These are phyloP conservation scores for Pimephales promelas DNA, from an alignment of 2,113 vertebrate genomes.

Conservation along the genomic window DNA sequence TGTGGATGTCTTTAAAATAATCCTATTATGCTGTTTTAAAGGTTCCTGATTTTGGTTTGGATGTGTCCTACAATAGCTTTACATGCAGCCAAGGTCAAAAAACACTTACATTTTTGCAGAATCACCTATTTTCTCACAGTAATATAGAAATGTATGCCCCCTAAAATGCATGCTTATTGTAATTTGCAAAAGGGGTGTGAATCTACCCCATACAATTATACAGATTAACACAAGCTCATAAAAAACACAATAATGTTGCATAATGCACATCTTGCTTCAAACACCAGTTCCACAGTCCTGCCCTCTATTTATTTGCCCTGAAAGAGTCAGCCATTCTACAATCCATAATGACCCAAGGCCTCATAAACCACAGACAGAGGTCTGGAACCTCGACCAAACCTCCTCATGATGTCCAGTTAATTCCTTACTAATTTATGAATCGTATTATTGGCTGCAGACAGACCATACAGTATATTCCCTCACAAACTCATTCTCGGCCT, in stretches of 20 bases:
- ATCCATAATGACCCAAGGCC: not conserved
- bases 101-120: no score
- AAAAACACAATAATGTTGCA: not conserved
- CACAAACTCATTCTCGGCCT: slow-evolving; percentile 46
- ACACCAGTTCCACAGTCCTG: not conserved
- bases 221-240: not conserved
- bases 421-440: slow-evolving; percentile 50
- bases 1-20: not conserved
- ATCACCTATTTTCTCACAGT: no score
- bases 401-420: slow-evolving; percentile 24
- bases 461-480: slow-evolving; percentile 18
- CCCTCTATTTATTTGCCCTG: slow-evolving; percentile 18
- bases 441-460: slow-evolving; percentile 36
- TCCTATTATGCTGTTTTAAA: no score
- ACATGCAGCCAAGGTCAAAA: no score
- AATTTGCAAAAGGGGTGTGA: not conserved
- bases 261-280: not conserved
- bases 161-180: not conserved
- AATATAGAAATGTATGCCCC: not conserved
- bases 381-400: slow-evolving; percentile 50
- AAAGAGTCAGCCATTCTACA: slow-evolving; percentile 52
- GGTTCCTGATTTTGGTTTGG: no score
- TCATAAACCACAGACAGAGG: slow-evolving; percentile 46
- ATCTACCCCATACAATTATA: not conserved
- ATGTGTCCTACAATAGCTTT: no score